Evolutionary conservation across 2,888 invertebrate genomes (phyloP).

Genomic region (Salticus scenicus): DNA sequence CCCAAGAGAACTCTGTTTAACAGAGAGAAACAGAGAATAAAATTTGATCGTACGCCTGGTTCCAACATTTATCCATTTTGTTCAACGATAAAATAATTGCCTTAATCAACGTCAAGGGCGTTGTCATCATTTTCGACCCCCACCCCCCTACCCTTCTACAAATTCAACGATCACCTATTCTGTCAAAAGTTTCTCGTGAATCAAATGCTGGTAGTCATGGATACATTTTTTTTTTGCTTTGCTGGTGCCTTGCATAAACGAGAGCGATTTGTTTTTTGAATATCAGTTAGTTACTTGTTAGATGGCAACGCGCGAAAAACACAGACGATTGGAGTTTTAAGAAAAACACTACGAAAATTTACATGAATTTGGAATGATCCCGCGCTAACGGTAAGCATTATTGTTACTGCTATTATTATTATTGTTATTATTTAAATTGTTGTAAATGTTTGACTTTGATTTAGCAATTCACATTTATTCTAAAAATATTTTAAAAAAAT

Average conservation of each 20-base stretch:
- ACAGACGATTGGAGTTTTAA: not conserved
- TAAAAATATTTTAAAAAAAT: too few species aligned
- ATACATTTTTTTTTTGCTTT: constrained; percentile 25
- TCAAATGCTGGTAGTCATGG: constrained; percentile 48
- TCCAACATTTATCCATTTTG: constrained; percentile 38
- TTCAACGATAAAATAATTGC: constrained; percentile 41
- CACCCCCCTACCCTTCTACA: constrained; percentile 1
- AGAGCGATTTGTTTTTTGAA: constrained; percentile 42
- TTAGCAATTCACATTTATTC: too few species aligned
- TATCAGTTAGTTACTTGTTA: constrained; percentile 33
- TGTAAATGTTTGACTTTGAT: too few species aligned
- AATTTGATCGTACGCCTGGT: too few species aligned
- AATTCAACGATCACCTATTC: constrained; percentile 20
- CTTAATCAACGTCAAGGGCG: constrained; percentile 56
- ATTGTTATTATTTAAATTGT: too few species aligned
- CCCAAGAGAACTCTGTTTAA: not conserved
- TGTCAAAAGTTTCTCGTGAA: constrained; percentile 58
- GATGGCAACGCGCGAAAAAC: constrained; percentile 7
- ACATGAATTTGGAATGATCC: not conserved
- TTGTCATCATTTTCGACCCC: constrained; percentile 19
- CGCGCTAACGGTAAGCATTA: not conserved
- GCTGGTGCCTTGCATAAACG: constrained; percentile 41
- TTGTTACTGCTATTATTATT: too few species aligned
- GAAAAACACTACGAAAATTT: not conserved
- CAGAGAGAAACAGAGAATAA: not conserved